Percentiles rank a stretch among this genome's conserved stretches.
These are phyloP conservation scores for Caenorhabditis virilis DNA, from an alignment of 2,888 invertebrate genomes.

Conservation along the genomic window DNA sequence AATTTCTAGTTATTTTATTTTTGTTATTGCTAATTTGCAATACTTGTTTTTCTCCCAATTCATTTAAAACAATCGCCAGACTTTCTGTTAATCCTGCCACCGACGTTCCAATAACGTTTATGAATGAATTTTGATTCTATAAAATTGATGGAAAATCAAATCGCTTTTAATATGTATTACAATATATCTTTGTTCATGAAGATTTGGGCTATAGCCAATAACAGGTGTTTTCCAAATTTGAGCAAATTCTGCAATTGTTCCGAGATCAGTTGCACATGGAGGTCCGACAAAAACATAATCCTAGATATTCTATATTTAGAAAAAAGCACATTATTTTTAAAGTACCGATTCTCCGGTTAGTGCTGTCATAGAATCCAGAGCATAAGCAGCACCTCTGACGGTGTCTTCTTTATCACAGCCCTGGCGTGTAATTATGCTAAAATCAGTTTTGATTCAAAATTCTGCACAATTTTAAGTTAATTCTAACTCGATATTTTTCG, in stretches of 20 bases:
- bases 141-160: too few relatives aligned
- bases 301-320: too few relatives aligned
- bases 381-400: conserved; percentile 20
- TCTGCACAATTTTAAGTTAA: not conserved
- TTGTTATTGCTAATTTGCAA: too few relatives aligned
- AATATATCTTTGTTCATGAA: too few relatives aligned
- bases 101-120: conserved; percentile 27
- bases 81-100: conserved; percentile 19
- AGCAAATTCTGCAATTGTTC: conserved; percentile 21
- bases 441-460: not conserved
- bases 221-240: conserved; percentile 28
- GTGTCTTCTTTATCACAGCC: conserved; percentile 18
- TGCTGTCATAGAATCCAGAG: conserved; percentile 1
- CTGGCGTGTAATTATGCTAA: conserved; percentile 10
- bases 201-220: conserved; percentile 8
- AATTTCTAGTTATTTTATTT: too few relatives aligned
- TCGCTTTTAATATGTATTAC: too few relatives aligned
- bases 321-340: too few relatives aligned
- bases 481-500: conserved; percentile 19
- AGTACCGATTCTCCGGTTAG: too few relatives aligned
- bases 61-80: conserved; percentile 13
- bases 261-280: conserved; percentile 22
- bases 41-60: conserved; percentile 5
- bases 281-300: conserved; percentile 30
- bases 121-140: conserved; percentile 20